Evolutionary conservation across 2,797 vertebrate species (phyloP).

Genomic region (Mastacembelus armatus): DNA sequence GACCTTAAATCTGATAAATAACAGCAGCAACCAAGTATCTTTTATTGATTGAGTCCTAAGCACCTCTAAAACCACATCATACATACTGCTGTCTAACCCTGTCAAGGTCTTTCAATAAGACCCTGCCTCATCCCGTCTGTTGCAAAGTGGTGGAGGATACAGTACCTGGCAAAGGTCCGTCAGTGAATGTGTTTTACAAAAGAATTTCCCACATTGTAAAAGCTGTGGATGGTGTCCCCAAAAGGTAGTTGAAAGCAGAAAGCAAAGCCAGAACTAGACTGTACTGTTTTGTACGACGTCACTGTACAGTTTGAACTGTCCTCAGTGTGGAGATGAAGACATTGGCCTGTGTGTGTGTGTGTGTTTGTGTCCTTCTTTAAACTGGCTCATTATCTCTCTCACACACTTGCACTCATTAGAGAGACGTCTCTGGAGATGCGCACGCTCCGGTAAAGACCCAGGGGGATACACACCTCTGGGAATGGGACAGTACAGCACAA

Average conservation of each 20-base stretch:
- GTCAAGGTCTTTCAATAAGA: no score
- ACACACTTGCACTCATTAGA: constrained; percentile 44
- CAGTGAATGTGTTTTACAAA: no score
- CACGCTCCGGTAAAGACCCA: constrained; percentile 32
- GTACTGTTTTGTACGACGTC: not conserved
- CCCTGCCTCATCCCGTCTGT: no score
- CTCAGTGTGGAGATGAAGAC: not conserved
- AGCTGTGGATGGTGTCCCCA: not conserved
- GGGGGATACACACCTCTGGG: constrained; percentile 20
- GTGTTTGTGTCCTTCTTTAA: constrained; percentile 31
- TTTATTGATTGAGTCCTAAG: no score
- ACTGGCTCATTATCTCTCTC: constrained; percentile 46
- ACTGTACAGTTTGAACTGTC: not conserved
- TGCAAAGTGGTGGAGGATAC: no score
- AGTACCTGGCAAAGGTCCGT: no score
- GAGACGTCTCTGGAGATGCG: constrained; percentile 29
- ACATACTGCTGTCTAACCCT: no score
- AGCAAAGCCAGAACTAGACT: not conserved
- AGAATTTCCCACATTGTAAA: no score
- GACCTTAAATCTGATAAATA: no score
- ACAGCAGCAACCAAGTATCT: no score
- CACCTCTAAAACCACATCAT: no score
- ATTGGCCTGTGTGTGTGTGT: not conserved
- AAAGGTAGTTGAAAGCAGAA: constrained; percentile 1
- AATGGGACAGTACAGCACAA: constrained; percentile 1